Base-by-base conservation (phyloP, 2,113 vertebrate genomes). In the Cebidichthys violaceus region DNA sequence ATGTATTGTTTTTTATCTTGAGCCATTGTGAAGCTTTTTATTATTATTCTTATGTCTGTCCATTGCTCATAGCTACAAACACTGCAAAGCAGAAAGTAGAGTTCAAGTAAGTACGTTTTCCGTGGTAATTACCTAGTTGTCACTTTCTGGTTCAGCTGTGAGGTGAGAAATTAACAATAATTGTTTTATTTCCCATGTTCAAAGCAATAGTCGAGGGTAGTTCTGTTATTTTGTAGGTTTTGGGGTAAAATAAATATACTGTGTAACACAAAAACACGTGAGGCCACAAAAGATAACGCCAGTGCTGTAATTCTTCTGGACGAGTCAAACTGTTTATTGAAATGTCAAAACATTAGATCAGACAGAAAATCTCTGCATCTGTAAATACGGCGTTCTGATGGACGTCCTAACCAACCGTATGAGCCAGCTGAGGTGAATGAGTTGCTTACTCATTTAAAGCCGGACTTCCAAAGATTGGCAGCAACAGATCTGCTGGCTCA, bases 291-390 rank as follows among this genome's bases (percentile, higher is more conserved):
- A 73, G 62, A 83, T 79, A 88, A 75, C 22, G 52, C 2, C 17
- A 29, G 22, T 52, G 61, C 68, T 79, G 67, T 71, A 64, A 82
- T 57, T 77, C 22, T 62, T 75, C 55, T 82, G 69, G 67, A 82
- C 8, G 7, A 85, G 62, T 87, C 73, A 66, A 83, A 76, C 62
- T 85, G 77, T 92, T 88, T 84, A 85, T 70, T 69, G 24, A 76
- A 88, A 84, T 7, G 57, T 87, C 87, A 60, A 87, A 90, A 90
- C 86, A 90, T 77, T 22, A 85, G 52, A 86, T 90, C 79, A 73
- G 52, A 86, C n/a, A 10, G 24, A 74, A 35, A 81, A 52, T 75
- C 80, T 77, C 70, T 17, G 64, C 50, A 6, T 50, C 73, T 83
- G 65, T 90, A 80, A 90, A 89, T 82, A 81, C 0, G 37, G 18